Base-by-base conservation (phyloP, 2,888 invertebrate genomes). In the Meiosimyza decipiens region DNA sequence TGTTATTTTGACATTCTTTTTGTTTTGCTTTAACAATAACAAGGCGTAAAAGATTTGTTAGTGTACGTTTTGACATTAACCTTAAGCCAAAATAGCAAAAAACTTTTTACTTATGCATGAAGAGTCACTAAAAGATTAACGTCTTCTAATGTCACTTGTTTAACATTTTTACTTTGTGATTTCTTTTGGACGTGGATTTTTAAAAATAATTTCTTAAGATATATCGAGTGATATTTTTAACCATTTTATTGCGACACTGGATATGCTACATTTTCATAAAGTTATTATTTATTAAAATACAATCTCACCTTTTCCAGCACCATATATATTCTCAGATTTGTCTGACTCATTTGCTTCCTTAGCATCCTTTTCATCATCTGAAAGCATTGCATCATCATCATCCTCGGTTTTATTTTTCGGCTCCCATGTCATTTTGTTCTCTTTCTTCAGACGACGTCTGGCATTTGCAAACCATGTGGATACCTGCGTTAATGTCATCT, bases 381-480 rank as follows among this genome's bases (percentile, higher is more conserved):
- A 95, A 74, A 95, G 91, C 87, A 94, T 91, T 72, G 94, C 94
- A 82, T 94, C 94, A 82, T 95, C 95, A 83, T 95, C 95, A 81
- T 94, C 94, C 84, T 95, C 95, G 62, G 94, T 94, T 86, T 94
- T 94, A 88, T 96, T 96, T 88, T 96, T 94, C 75, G 97, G 96
- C 85, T 96, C 95, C 97, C 97, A 97, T 76, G 96, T 97, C 96
- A 97, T 97, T 88, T 97, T 98, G 89, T 97, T 97, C 88, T 97
- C 97, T 86, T 98, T 98, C 89, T 98, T 98, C 80, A 98, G 90
- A 59, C 97, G 91, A 79, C 97, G 90, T 74, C 97, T 89, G 51
- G 97, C 97, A 88, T 98, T 98, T 74, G 97, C 97, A 87, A 98
- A 98, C 97, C 97, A 98, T 82, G 97, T 98, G 74, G 96, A 96